These are phyloP conservation scores for Aleiodes alternator DNA, from an alignment of 2,888 invertebrate species.

Conservation along the genomic window DNA sequence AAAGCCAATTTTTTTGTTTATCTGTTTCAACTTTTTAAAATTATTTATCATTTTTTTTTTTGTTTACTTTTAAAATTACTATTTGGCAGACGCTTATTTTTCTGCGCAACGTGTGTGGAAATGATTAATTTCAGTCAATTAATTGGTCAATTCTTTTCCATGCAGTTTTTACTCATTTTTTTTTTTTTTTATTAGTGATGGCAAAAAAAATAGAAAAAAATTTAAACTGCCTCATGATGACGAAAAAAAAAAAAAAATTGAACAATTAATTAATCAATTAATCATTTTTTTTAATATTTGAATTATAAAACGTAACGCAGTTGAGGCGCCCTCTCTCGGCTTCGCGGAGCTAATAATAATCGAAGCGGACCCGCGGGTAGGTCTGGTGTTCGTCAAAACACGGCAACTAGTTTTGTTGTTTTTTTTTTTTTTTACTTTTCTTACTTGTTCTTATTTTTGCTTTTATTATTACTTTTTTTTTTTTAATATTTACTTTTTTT, in stretches of 20 bases:
- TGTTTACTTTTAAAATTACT: too few relatives aligned
- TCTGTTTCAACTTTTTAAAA: conserved; percentile 3
- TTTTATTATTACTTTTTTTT: conserved; percentile 60
- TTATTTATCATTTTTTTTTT: conserved; percentile 27
- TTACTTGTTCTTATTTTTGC: conserved; percentile 55
- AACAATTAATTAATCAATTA: too few relatives aligned
- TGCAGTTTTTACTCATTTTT: too few relatives aligned
- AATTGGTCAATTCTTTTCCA: too few relatives aligned
- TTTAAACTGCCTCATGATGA: too few relatives aligned
- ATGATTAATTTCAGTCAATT: too few relatives aligned
- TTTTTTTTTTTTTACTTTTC: conserved; percentile 55
- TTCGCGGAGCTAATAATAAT: conserved; percentile 66
- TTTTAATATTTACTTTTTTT: conserved; percentile 54
- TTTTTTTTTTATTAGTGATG: too few relatives aligned
- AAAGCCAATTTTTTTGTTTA: conserved; percentile 31
- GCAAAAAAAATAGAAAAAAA: too few relatives aligned
- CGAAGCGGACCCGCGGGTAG: conserved; percentile 76
- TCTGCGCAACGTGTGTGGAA: not conserved
- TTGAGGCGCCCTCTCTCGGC: conserved; percentile 53
- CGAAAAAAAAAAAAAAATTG: not conserved
- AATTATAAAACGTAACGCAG: conserved; percentile 45
- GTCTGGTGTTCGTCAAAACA: conserved; percentile 68
- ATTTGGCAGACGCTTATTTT: conserved; percentile 19
- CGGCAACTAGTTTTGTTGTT: conserved; percentile 64
- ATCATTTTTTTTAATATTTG: too few relatives aligned